phyloP scores from a whole-genome alignment of 1,140 invertebrate genomes.

The Idris sp. region DNA sequence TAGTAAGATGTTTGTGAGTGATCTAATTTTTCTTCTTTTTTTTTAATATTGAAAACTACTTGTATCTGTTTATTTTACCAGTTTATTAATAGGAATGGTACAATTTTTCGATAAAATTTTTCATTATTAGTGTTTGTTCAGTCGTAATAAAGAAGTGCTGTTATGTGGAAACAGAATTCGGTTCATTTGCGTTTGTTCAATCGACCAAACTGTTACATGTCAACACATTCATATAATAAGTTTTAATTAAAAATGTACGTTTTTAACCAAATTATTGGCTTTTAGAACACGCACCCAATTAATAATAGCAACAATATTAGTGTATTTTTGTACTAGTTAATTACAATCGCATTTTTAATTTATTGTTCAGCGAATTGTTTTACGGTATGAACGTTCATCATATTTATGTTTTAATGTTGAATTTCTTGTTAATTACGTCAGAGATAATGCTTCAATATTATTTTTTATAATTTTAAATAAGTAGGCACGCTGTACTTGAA shows the following conservation, averaged over 20 bases:
- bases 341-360: slow-evolving; percentile 9
- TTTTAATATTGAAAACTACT: too few species aligned
- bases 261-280: slow-evolving; percentile 14
- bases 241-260: slow-evolving; percentile 31
- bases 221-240: slow-evolving; percentile 7
- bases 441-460: slow-evolving; percentile 13
- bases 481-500: too few species aligned
- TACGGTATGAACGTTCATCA: slow-evolving; percentile 18
- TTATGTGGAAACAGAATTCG: not conserved
- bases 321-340: slow-evolving; percentile 1
- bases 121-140: not conserved
- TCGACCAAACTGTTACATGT: not conserved
- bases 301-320: not conserved
- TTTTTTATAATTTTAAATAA: slow-evolving; percentile 13
- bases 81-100: too few species aligned
- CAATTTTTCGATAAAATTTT: too few species aligned
- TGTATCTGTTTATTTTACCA: too few species aligned
- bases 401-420: slow-evolving; percentile 28
- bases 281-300: not conserved
- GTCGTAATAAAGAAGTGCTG: not conserved
- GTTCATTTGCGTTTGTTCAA: slow-evolving; percentile 3
- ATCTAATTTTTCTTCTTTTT: too few species aligned
- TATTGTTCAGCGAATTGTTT: slow-evolving; percentile 15
- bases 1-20: slow-evolving; percentile 37
- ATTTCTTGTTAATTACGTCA: slow-evolving; percentile 23